Conservation (phyloP, 2,113 vertebrate genomes). For the Ammodytes marinus region DNA sequence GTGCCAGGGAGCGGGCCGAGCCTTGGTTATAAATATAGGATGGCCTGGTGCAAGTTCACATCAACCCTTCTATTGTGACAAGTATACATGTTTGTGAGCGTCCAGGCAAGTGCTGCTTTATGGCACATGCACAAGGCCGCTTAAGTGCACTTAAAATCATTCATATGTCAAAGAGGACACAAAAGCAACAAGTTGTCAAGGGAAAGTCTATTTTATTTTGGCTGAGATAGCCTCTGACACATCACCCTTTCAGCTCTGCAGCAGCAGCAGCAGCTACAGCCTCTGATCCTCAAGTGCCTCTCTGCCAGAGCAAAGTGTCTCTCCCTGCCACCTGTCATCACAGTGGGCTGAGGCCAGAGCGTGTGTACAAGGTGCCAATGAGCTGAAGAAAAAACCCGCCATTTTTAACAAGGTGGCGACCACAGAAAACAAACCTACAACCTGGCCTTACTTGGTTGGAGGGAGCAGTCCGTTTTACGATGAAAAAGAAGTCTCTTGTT, state of each 20-base stretch:
- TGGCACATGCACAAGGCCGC: neutral
- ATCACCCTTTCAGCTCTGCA: neutral
- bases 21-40: neutral
- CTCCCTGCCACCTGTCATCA: slow-evolving; percentile 74
- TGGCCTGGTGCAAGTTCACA: neutral
- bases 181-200: neutral
- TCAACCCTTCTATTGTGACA: neutral
- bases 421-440: neutral
- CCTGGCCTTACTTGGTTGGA: neutral
- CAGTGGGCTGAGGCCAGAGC: slow-evolving; percentile 60
- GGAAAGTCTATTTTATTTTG: neutral
- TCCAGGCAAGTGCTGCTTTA: neutral
- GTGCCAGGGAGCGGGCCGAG: neutral
- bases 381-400: slow-evolving; percentile 39
- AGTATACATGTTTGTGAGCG: neutral
- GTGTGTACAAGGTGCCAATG: slow-evolving; percentile 56
- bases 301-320: slow-evolving; percentile 67
- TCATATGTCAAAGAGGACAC: too few species aligned
- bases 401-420: slow-evolving; percentile 18
- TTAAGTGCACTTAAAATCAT: neutral
- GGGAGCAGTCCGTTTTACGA: neutral
- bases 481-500: too few species aligned
- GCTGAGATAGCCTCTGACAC: neutral
- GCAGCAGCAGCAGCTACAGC: neutral
- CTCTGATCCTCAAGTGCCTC: slow-evolving; percentile 60